phyloP scores from a whole-genome alignment of 2,797 vertebrate species.

The Geotria australis region DNA sequence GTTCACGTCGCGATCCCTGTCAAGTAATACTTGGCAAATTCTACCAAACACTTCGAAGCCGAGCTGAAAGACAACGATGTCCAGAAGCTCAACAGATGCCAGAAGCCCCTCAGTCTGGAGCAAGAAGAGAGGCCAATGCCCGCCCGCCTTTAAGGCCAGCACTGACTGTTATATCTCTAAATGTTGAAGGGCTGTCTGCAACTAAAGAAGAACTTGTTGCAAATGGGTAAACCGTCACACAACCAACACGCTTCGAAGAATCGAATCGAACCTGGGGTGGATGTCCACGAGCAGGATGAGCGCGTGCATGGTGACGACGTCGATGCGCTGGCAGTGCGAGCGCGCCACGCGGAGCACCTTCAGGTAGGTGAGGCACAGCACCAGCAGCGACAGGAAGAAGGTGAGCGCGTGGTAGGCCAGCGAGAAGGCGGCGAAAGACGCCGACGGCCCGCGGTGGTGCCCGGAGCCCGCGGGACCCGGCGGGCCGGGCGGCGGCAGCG shows the following conservation, averaged over 20 bases:
- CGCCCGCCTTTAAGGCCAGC: too few species aligned
- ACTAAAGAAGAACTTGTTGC: too few species aligned
- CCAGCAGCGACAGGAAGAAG: slow-evolving; percentile 22
- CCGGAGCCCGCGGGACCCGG: slow-evolving; percentile 5
- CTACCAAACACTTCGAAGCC: too few species aligned
- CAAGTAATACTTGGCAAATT: too few species aligned
- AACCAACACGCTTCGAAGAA: background rate
- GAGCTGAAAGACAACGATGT: too few species aligned
- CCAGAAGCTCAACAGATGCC: too few species aligned
- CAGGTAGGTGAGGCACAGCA: slow-evolving; percentile 26
- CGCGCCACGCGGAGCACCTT: slow-evolving; percentile 28
- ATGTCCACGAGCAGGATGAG: slow-evolving; percentile 34
- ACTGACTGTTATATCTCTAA: too few species aligned
- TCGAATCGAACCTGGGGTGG: slow-evolving; percentile 25
- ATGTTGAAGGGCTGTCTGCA: too few species aligned
- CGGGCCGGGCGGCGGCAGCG: slow-evolving; percentile 8
- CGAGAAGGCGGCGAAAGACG: slow-evolving; percentile 17
- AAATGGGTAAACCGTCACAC: too few species aligned
- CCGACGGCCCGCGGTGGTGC: background rate
- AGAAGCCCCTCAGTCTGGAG: too few species aligned
- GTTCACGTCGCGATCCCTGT: too few species aligned
- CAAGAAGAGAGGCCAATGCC: too few species aligned
- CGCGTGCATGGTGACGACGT: slow-evolving; percentile 32
- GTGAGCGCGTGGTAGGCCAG: slow-evolving; percentile 19
- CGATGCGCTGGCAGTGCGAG: slow-evolving; percentile 29